These are phyloP conservation scores for Lottia gigantea DNA, from an alignment of 2,888 invertebrate genomes.

Conservation along the genomic window DNA sequence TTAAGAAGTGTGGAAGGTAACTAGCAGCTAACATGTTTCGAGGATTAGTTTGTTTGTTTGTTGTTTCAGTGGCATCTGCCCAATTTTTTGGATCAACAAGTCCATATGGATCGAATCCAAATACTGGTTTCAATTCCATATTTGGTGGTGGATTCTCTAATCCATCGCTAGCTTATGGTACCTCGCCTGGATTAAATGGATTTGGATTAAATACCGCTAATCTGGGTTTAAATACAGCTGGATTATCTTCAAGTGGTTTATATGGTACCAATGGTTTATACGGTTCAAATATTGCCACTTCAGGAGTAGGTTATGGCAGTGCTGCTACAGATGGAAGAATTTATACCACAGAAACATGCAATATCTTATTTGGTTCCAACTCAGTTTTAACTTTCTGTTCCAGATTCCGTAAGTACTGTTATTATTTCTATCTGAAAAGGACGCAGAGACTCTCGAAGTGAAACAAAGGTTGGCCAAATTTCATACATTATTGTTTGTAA, in stretches of 20 bases:
- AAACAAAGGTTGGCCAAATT: too few species aligned
- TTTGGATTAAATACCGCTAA: neutral
- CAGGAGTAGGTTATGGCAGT: neutral
- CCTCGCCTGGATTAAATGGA: neutral
- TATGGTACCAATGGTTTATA: conserved; percentile 8
- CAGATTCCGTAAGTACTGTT: neutral
- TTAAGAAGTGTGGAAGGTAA: too few species aligned
- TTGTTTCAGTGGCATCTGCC: neutral
- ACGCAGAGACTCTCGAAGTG: too few species aligned
- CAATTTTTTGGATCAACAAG: neutral
- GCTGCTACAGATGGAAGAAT: neutral
- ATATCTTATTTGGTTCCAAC: neutral
- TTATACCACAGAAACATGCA: neutral
- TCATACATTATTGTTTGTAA: too few species aligned
- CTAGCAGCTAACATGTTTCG: too few species aligned
- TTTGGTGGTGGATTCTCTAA: neutral
- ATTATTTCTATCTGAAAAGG: too few species aligned
- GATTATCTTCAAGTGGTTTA: neutral
- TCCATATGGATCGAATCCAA: neutral
- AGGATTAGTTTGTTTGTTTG: too few species aligned
- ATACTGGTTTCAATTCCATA: neutral
- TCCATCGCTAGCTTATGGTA: neutral
- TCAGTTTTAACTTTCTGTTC: neutral
- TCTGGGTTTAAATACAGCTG: neutral
- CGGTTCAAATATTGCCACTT: too few species aligned